Evolutionary conservation across 2,888 invertebrate genomes (phyloP).

Genomic region (Cheilosia scutellata): DNA sequence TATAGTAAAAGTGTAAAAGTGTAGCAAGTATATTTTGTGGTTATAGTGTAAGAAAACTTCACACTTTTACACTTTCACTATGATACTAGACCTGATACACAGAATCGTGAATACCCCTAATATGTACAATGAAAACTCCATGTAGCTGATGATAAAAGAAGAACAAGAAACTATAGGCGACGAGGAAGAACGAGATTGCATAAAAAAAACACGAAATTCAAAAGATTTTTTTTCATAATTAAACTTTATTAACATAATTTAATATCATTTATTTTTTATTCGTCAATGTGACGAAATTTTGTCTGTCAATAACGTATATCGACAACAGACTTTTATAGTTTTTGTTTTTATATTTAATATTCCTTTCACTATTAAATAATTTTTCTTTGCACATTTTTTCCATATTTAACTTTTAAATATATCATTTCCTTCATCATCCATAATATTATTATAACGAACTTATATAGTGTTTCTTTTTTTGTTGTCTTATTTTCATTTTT

Average conservation of each 20-base stretch:
- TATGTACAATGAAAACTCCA: no score
- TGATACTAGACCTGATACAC: no score
- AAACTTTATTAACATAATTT: constrained; percentile 76
- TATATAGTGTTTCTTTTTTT: constrained; percentile 54
- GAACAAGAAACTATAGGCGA: no score
- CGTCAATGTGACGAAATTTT: constrained; percentile 85
- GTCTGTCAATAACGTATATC: constrained; percentile 84
- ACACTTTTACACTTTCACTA: no score
- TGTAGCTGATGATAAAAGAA: no score
- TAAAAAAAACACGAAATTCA: neutral
- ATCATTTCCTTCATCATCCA: constrained; percentile 66
- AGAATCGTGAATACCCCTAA: no score
- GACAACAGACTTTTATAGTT: constrained; percentile 83
- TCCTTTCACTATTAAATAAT: constrained; percentile 52
- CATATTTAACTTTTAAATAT: constrained; percentile 56
- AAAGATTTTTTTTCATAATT: constrained; percentile 69
- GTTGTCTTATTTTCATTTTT: constrained; percentile 66
- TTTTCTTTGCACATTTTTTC: constrained; percentile 52
- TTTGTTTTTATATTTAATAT: constrained; percentile 71
- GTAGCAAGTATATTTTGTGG: no score
- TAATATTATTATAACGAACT: constrained; percentile 69
- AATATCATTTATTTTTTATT: constrained; percentile 81
- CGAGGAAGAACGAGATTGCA: no score
- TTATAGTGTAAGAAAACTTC: no score
- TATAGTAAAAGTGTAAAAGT: no score